Base-by-base conservation (phyloP, 2,888 invertebrate species). In the Graphium colonna region DNA sequence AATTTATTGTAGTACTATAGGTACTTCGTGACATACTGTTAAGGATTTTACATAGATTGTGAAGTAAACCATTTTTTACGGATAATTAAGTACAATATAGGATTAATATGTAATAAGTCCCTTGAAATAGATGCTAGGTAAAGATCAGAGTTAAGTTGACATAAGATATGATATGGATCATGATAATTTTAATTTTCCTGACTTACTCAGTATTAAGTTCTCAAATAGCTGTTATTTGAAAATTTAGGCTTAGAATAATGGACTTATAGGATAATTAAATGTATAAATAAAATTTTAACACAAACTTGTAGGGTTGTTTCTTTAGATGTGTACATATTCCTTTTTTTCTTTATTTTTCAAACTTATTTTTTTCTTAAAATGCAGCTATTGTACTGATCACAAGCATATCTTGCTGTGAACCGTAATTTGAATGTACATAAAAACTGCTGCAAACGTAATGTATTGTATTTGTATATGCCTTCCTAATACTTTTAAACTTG, bases 1-100 rank as follows among this genome's bases (percentile, higher is more conserved):
- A 89, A 21, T 87, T 88, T 88, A 89, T 88, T 89, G 87, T 87
- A 84, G 87, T 88, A 86, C 87, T 72, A 81, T 55, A 76, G 83
- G 87, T 87, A 88, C 87, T 77, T 70, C 79, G 79, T 82, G 84
- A 85, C 82, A 80, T 85, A 80, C 67, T 79, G 77, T 64, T 71
- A 87, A 88, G 86, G 84, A 70, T 69, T 36, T 74, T 79, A 78
- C 76, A 71, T 77, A 77, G 64, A 60, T 64, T 86, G 81, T 87
- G 76, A 80, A 77, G 69, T 73, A 68, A 73, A 75, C 72, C 9
- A 68, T 75, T 79, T 73, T 77, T 71, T 77, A 80, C 75, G 72
- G 74, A 71, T 75, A 71, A 70, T 73, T 79, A 83, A 88, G 89
- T 88, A 88, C 88, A 88, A 87, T 68, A 70, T 87, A 86, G 87